A percentile compares a stretch with the other conserved stretches of the same genome.
Conservation (phyloP, 2,888 invertebrate genomes). For the Lacanobia oleracea region DNA sequence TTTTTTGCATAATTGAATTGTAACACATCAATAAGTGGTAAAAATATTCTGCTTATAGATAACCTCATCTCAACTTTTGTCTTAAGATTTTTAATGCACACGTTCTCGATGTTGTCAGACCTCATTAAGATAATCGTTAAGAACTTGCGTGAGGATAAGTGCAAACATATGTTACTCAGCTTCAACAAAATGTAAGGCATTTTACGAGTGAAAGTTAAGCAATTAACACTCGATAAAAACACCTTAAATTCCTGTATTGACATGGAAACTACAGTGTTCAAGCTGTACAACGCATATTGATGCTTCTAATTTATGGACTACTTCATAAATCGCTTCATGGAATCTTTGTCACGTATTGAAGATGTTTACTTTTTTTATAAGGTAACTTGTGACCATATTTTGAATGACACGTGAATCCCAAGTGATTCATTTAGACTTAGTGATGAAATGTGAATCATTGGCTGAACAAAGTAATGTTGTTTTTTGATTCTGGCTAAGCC, state of each 20-base stretch:
- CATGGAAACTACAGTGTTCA: conserved; percentile 34
- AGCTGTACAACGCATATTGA: conserved; percentile 33
- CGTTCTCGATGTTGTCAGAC: conserved; percentile 1
- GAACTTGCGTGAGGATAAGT: conserved; percentile 34
- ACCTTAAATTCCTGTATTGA: conserved; percentile 39
- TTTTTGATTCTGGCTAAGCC: not conserved
- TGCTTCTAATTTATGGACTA: conserved; percentile 26
- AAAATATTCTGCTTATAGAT: not conserved
- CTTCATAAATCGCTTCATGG: conserved; percentile 20
- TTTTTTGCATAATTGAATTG: conserved; percentile 21
- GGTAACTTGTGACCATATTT: conserved; percentile 35
- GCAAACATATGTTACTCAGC: conserved; percentile 32
- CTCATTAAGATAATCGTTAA: conserved; percentile 10
- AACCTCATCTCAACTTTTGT: not conserved
- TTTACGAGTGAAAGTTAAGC: conserved; percentile 50
- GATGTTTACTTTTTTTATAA: conserved; percentile 50
- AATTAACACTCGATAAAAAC: conserved; percentile 42
- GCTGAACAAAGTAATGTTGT: conserved; percentile 19
- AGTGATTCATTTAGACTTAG: conserved; percentile 47
- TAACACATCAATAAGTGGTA: not conserved
- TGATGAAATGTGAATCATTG: conserved; percentile 40
- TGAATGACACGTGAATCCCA: conserved; percentile 43
- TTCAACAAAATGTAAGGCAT: conserved; percentile 30
- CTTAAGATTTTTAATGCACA: conserved; percentile 6
- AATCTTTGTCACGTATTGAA: conserved; percentile 58